Percentiles rank a stretch among this genome's conserved stretches.
Conservation (phyloP, 2,113 vertebrate species). For the Asarcornis scutulata region DNA sequence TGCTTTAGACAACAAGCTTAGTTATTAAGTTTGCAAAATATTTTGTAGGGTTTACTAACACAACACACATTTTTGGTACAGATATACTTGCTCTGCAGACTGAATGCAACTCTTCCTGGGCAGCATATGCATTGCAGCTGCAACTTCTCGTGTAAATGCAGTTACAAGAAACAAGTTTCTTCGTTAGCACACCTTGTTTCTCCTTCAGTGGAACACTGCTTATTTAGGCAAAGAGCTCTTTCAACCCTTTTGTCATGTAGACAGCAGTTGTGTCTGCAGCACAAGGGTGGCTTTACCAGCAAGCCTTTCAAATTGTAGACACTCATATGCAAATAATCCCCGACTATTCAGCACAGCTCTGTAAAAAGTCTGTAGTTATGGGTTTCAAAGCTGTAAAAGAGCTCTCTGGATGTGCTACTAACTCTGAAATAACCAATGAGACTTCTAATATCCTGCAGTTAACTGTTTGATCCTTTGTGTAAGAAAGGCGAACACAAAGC, state of each 20-base stretch:
- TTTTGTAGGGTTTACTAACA: background rate
- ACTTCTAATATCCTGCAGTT: background rate
- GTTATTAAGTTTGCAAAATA: background rate
- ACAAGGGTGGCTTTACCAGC: background rate
- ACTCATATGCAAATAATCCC: conserved; percentile 41
- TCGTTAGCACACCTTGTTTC: background rate
- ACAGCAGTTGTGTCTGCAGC: background rate
- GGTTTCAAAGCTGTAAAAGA: background rate
- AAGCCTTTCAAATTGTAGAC: background rate
- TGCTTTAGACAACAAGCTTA: background rate
- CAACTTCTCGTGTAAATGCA: background rate
- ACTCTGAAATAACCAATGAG: background rate
- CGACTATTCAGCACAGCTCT: background rate
- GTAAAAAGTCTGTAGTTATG: background rate
- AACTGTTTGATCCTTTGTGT: background rate
- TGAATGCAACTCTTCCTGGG: background rate
- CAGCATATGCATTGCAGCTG: background rate
- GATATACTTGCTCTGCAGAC: background rate
- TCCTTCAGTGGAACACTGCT: background rate
- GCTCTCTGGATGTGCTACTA: background rate
- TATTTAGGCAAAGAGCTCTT: background rate
- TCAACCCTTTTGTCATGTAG: background rate
- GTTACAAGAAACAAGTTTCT: background rate
- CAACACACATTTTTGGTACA: background rate
- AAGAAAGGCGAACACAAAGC: background rate